phyloP scores from a whole-genome alignment of 2,113 vertebrate species.

The Ceyx melanurus region DNA sequence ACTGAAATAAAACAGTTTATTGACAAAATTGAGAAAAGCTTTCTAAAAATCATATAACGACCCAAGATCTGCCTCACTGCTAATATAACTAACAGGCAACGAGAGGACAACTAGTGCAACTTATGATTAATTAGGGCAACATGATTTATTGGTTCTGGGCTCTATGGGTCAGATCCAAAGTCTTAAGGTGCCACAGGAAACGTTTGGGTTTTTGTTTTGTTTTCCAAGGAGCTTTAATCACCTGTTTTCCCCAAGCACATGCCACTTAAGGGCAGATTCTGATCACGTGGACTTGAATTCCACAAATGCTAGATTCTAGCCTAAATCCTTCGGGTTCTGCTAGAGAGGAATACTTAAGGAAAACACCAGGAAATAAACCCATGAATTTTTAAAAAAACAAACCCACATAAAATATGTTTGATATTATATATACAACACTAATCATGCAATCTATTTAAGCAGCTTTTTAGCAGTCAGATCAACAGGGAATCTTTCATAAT shows the following conservation, averaged over 20 bases:
- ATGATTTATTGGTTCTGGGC: not conserved
- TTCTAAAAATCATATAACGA: not conserved
- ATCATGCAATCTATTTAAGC: constrained; percentile 42
- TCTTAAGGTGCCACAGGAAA: not conserved
- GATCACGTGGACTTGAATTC: not conserved
- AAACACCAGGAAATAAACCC: not conserved
- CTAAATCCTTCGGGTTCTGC: not conserved
- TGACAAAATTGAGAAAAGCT: not conserved
- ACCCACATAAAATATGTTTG: too few species aligned
- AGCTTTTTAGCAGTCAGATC: constrained; percentile 10
- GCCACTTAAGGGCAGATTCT: not conserved
- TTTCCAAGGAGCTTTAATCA: not conserved
- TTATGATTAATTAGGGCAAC: not conserved
- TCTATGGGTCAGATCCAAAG: not conserved
- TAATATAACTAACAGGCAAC: not conserved
- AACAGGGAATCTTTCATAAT: constrained; percentile 18
- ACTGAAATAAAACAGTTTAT: constrained; percentile 2
- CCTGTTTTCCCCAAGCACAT: not conserved
- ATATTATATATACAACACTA: not conserved
- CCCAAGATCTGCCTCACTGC: not conserved
- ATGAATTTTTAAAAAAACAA: too few species aligned
- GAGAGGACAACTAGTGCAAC: not conserved
- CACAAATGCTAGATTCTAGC: not conserved
- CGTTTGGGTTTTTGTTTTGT: not conserved
- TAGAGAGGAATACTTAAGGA: not conserved